Evolutionary conservation across 2,888 invertebrate species (phyloP), one percentile per base, ranked within the genome.

Genomic region (Thymelicus lineola): DNA sequence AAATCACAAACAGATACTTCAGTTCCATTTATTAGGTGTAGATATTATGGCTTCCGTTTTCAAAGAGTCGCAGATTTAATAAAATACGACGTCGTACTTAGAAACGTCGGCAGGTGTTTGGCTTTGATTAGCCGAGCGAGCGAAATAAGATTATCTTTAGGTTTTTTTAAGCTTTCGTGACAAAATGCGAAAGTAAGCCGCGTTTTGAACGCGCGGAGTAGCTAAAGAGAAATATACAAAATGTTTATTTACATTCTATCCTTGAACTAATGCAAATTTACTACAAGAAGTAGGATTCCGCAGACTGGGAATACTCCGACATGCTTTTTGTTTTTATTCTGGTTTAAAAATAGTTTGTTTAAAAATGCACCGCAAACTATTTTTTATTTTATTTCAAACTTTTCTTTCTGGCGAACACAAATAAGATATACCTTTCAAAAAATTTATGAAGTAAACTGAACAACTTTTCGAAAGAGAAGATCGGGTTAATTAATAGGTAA

Each of bases 91-190:
- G 53, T 53, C 20, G 7, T 53, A 53, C 53, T 53, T 53, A 50
- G 53, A 53, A 53, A 53, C 53, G 53, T 53, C 53, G 53, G 20
- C 53, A 53, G 53, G 53, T 53, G 53, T 53, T 53, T 53, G 53
- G 20, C 53, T 53, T 53, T 53, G 53, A 53, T 53, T 53, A 53
- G 20, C 53, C 20, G 20, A 53, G 53, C 53, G 20, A 20, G 53
- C 53, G 53, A 53, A 53, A 53, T 53, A 53, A 53, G 53, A 45
- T 46, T n/a, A 45, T 61, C 46, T 14, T 61, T 38, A 59, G 15
- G 36, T 59, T 38, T 38, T 59, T 59, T 59, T 59, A 59, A 59
- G 59, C 59, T 38, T 38, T 59, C 59, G 38, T 12, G 59, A 59
- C 36, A 59, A 59, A 59, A 38, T 59, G 38, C 12, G 53, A 53